Evolutionary conservation across 30 jellyfish, hydroid and myxozoan genomes (phyloP), one percentile per base, ranked within the genome.

Genomic region (Haliclystus octoradiatus): DNA sequence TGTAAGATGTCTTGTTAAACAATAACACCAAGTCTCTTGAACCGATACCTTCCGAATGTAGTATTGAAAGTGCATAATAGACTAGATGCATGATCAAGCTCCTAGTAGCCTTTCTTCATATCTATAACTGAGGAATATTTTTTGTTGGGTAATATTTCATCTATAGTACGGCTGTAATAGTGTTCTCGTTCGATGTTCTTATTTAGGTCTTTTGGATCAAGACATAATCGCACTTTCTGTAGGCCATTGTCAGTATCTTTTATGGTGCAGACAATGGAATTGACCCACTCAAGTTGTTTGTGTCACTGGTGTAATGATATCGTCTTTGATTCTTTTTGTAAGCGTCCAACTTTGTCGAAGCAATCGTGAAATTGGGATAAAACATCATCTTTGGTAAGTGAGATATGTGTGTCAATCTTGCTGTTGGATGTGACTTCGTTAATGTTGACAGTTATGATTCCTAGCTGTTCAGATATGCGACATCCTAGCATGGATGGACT

Each of bases 121-220:
- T 52, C 71, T 32, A 49, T 28, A 23, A 71, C 27, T 14, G 81
- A 32, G 28, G 53, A 71, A 9, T 34, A 29, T 27, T 60, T 35
- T 22, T 63, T 35, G 23, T 71, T 65, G 19, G 81, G 73, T 24
- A 71, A 71, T 31, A 71, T 50, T 31, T 71, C 81, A 24, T 71
- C 81, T 1, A 71, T 71, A 34, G 81, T 71, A 24, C 52, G 34
- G 63, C 35, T 28, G 69, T 49, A 31, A 57, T 60, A 33, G 60
- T 71, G 69, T 65, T 71, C 30, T 70, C 80, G 19, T 4, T 70
- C 33, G 9, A 70, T 35, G 28, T 63, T 65, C 32, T 70, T 70
- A 71, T 70, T 70, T 70, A 49, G 12, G 52, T 53, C 4, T 46
- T 70, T 70, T 50, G 80, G 80, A 52, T 70, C 80, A 63, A 63